Evolutionary conservation across 2,888 invertebrate genomes (phyloP).

Genomic region (Tridacna crocea): DNA sequence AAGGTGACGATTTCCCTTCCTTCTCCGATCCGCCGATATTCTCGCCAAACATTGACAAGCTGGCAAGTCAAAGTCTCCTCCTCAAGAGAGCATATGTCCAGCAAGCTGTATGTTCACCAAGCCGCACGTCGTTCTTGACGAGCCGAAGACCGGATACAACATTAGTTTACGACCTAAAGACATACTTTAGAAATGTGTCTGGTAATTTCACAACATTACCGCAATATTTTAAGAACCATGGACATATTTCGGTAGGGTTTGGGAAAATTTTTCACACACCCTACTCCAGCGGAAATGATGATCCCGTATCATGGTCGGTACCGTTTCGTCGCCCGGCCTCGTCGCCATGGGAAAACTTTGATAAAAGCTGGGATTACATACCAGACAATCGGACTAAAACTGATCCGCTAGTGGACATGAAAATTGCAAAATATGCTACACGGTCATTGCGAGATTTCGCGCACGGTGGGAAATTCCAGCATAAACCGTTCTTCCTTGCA

Average conservation of each 20-base stretch:
- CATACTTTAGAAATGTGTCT: conserved; percentile 53
- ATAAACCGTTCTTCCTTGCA: conserved; percentile 90
- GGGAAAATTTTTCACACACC: conserved; percentile 63
- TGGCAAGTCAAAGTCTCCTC: conserved; percentile 46
- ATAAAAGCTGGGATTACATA: conserved; percentile 63
- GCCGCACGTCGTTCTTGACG: conserved; percentile 49
- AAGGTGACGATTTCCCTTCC: conserved; percentile 24
- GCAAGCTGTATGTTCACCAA: conserved; percentile 54
- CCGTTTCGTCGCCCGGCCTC: conserved; percentile 33
- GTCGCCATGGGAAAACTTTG: conserved; percentile 22
- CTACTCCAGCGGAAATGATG: conserved; percentile 45
- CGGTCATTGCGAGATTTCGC: conserved; percentile 86
- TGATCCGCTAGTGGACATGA: conserved; percentile 91
- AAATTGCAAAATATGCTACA: conserved; percentile 88
- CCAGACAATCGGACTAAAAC: conserved; percentile 74
- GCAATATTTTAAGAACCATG: conserved; percentile 64
- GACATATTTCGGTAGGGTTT: conserved; percentile 50
- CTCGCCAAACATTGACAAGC: conserved; percentile 50
- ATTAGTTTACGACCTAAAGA: conserved; percentile 55
- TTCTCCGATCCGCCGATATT: conserved; percentile 37
- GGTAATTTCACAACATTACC: conserved; percentile 66
- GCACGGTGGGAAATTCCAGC: conserved; percentile 39
- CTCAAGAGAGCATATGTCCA: conserved; percentile 52
- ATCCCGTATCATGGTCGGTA: conserved; percentile 69
- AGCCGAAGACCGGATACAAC: conserved; percentile 65